Base-by-base conservation (phyloP, 1,140 invertebrate genomes). In the Drosophila tsacasi region DNA sequence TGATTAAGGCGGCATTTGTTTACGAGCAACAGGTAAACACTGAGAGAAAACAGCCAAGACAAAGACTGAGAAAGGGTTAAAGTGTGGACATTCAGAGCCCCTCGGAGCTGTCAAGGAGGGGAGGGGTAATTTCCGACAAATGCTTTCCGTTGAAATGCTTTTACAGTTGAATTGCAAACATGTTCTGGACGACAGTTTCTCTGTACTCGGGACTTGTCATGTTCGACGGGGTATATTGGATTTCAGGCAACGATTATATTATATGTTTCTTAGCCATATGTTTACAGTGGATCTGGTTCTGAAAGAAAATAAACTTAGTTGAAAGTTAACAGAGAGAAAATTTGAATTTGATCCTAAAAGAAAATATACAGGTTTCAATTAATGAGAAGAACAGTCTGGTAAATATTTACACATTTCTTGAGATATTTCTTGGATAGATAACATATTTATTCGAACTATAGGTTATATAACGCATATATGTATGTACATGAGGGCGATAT, bases 1-100 rank as follows among this genome's bases (percentile, higher is more conserved):
- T 87, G 84, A 87, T 87, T 89, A 87, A 84, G 68, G 50, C 76
- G 81, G 81, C 84, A 69, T 84, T 84, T 89, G 84, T 87, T 87
- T 87, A 87, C 77, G 79, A 81, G 59, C 84, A 74, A 73, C 71
- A 87, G 84, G 84, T 87, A 87, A 87, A 87, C 84, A 87, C 44
- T 57, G 75, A 71, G 25, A 46, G 61, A 49, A 49, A 80, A 61
- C n/a, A 44, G 32, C 5, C 23, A 52, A 54, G 42, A 49, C 55
- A 46, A 61, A 46, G 35, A 21, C 8, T 13, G 35, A 40, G 25
- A 19, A 47, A 25, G 15, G n/a, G 25, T 50, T 32, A 39, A 19
- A 19, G 49, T 17, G 32, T 55, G 10, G 42, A 7, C n/a, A 0
- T 1, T 10, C 3, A 39, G 39, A 27, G 37, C 13, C 4, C 25